A percentile compares a stretch with the other conserved stretches of the same genome.
Evolutionary conservation across 2,888 invertebrate genomes (phyloP).

Genomic region (Imbricaverruca yamaguchii): DNA sequence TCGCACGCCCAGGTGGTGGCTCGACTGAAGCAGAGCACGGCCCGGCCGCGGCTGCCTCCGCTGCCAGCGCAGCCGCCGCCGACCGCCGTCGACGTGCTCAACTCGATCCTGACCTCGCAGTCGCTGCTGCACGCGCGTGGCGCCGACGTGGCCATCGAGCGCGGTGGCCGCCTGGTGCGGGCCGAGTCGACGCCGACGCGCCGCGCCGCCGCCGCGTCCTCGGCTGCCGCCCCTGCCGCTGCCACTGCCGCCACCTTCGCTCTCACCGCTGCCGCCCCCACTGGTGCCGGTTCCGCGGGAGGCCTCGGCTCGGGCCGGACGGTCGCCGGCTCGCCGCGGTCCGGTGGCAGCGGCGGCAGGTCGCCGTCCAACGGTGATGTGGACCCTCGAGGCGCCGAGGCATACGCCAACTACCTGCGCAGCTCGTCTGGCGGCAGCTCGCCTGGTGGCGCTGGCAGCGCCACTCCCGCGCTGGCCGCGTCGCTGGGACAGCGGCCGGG

Average conservation of each 20-base stretch:
- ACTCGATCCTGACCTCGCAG: conserved; percentile 40
- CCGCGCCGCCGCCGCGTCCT: conserved; percentile 24
- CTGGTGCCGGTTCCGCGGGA: conserved; percentile 14
- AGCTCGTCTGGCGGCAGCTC: neutral
- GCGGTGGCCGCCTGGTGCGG: conserved; percentile 36
- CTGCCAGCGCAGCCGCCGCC: neutral
- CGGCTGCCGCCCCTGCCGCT: conserved; percentile 21
- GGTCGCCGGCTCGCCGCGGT: neutral
- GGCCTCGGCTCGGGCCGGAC: neutral
- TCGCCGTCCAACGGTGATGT: neutral
- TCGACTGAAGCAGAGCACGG: neutral
- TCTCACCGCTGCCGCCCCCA: conserved; percentile 22
- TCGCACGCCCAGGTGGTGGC: neutral
- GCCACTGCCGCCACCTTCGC: conserved; percentile 20
- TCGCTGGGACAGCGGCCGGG: no score
- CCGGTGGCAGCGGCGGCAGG: neutral
- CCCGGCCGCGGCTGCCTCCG: neutral
- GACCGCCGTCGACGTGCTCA: conserved; percentile 38
- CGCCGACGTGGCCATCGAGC: conserved; percentile 37
- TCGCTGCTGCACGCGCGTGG: conserved; percentile 37
- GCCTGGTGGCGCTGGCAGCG: neutral
- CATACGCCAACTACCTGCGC: conserved; percentile 10
- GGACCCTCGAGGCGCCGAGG: neutral
- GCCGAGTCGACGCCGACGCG: conserved; percentile 26
- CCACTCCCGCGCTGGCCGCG: neutral